A percentile compares a stretch with the other conserved stretches of the same genome.
These are phyloP conservation scores for Dermochelys coriacea DNA, from an alignment of 2,797 vertebrate genomes.

Conservation along the genomic window DNA sequence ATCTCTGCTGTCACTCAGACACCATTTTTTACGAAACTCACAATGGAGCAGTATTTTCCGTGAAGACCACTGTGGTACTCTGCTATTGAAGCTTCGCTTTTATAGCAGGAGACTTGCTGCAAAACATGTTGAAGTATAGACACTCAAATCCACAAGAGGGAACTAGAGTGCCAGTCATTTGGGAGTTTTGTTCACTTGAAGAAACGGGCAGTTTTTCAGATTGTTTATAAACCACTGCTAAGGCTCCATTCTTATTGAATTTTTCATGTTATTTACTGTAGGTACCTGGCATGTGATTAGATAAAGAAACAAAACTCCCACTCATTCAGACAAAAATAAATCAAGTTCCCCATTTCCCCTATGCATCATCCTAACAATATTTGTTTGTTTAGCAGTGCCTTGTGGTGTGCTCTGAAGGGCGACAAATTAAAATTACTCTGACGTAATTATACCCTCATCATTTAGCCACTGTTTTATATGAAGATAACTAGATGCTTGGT, in stretches of 20 bases:
- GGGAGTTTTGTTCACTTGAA: not conserved
- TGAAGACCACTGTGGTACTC: rapidly evolving
- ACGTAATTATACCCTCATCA: no score
- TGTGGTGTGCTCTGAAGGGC: not conserved
- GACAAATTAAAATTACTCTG: not conserved
- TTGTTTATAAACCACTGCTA: not conserved
- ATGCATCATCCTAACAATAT: not conserved
- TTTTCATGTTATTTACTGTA: not conserved
- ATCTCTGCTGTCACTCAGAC: not conserved
- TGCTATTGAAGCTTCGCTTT: not conserved
- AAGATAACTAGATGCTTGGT: not conserved
- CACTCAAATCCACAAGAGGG: conserved; percentile 3
- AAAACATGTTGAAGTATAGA: not conserved
- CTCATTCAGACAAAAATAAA: not conserved
- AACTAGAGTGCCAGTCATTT: not conserved
- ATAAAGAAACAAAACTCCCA: rapidly evolving
- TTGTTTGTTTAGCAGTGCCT: not conserved
- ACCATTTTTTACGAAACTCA: rapidly evolving
- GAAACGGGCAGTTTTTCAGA: not conserved
- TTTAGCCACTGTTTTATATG: not conserved
- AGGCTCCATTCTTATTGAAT: not conserved
- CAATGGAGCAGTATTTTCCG: not conserved
- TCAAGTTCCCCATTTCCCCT: not conserved
- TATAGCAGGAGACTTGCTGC: rapidly evolving
- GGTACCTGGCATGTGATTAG: rapidly evolving